Conservation (phyloP, 2,797 vertebrate genomes). For the Cercopithecus diana region DNA sequence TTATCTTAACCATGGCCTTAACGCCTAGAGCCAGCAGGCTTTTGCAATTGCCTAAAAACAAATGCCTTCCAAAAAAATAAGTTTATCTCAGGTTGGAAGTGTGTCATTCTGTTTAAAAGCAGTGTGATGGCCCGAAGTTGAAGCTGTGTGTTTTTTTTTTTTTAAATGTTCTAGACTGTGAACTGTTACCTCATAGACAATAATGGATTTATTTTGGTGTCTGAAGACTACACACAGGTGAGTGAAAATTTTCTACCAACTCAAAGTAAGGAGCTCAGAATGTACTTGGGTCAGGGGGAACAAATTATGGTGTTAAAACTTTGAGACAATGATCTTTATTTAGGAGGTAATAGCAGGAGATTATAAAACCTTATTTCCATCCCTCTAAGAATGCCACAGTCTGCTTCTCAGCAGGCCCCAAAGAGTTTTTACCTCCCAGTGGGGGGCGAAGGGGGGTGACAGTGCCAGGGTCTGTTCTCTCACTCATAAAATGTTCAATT, state of each 20-base stretch:
- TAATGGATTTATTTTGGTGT: slow-evolving; percentile 98
- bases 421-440: slow-evolving; percentile 59
- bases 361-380: slow-evolving; percentile 25
- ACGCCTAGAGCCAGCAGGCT: background rate
- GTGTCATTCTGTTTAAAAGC: background rate
- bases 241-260: slow-evolving; percentile 50
- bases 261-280: background rate
- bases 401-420: slow-evolving; percentile 62
- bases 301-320: background rate
- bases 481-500: slow-evolving; percentile 67
- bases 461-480: slow-evolving; percentile 59
- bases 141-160: slow-evolving; percentile 51
- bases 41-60: background rate
- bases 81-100: background rate
- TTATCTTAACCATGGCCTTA: background rate
- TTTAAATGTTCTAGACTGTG: slow-evolving; percentile 89
- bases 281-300: background rate
- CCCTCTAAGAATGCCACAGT: slow-evolving; percentile 20
- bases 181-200: slow-evolving; percentile 99
- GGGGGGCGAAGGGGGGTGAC: background rate
- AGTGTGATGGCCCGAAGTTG: background rate
- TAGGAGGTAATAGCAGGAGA: slow-evolving; percentile 56
- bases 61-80: background rate
- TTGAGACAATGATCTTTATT: slow-evolving; percentile 5
- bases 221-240: slow-evolving; percentile 95